Base-by-base conservation (phyloP, 2,888 invertebrate species). In the Athrips mouffetella region DNA sequence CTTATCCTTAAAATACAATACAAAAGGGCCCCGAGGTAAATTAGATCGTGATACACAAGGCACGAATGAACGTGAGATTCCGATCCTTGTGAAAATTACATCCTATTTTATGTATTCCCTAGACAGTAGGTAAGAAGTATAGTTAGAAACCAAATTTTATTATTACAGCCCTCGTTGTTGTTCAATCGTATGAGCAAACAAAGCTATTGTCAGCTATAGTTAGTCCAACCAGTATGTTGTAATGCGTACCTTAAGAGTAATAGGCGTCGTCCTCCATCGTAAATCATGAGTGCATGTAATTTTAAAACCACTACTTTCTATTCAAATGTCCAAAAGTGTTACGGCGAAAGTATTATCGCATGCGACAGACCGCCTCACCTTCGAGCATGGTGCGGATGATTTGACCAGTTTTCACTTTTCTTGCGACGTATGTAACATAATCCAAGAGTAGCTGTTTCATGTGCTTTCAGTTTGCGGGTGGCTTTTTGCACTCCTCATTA, bases 401-500 rank as follows among this genome's bases (percentile, higher is more conserved):
- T 57, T 55, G 58, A 55, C 60, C 54, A 56, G 67, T 73, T 80
- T 80, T 81, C 80, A 78, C 81, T 81, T 79, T 79, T 67, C 65
- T 62, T 70, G 53, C 44, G 51, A 40, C 49, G 48, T 65, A 16
- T 5, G 33, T 27, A 18, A 18, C 37, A 29, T 39, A 21, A 31
- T 40, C 45, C 39, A 45, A 29, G 30, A n/a, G n/a, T n/a, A n/a
- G n/a, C n/a, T n/a, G n/a, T n/a, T n/a, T n/a, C n/a, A n/a, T n/a
- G n/a, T n/a, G n/a, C n/a, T n/a, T n/a, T n/a, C n/a, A n/a, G n/a
- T n/a, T n/a, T n/a, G n/a, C n/a, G n/a, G n/a, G n/a, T n/a, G n/a
- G n/a, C 25, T 25, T 25, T 25, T 25, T 25, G 25, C 25, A n/a
- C n/a, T n/a, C n/a, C n/a, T n/a, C n/a, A n/a, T n/a, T n/a, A n/a